Evolutionary conservation across 2,797 vertebrate species (phyloP).

Genomic region (Pampus argenteus): DNA sequence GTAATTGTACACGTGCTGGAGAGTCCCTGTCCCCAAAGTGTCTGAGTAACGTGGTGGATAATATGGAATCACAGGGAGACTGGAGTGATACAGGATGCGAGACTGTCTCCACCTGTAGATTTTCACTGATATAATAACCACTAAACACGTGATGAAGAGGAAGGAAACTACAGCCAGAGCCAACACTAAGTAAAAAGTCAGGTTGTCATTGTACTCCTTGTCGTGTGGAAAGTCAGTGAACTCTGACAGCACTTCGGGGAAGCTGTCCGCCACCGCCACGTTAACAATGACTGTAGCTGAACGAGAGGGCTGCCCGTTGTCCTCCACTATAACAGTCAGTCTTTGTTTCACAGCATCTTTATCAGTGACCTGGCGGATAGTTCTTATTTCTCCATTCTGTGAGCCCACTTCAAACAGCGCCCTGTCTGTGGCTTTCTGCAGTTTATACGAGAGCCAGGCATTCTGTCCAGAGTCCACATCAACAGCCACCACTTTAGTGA

Average conservation of each 20-base stretch:
- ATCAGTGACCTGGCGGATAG: constrained; percentile 74
- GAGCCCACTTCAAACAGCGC: constrained; percentile 78
- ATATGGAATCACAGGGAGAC: constrained; percentile 32
- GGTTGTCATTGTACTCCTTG: constrained; percentile 29
- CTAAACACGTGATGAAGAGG: constrained; percentile 35
- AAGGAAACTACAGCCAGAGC: constrained; percentile 40
- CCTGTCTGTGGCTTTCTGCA: constrained; percentile 80
- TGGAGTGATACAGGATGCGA: constrained; percentile 22
- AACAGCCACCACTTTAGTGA: constrained; percentile 85
- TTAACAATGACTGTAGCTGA: constrained; percentile 52
- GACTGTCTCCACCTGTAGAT: constrained; percentile 36
- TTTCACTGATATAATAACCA: constrained; percentile 34
- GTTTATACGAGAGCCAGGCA: constrained; percentile 83
- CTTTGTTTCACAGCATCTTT: constrained; percentile 65
- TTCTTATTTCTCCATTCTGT: constrained; percentile 81
- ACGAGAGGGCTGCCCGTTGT: constrained; percentile 64
- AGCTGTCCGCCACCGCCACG: constrained; percentile 43
- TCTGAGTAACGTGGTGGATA: constrained; percentile 29
- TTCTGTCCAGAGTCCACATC: constrained; percentile 64
- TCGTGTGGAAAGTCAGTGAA: constrained; percentile 41
- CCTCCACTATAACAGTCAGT: constrained; percentile 64
- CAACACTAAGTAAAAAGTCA: constrained; percentile 38
- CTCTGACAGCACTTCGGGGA: constrained; percentile 76
- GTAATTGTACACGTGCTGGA: constrained; percentile 25
- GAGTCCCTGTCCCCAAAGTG: constrained; percentile 30